phyloP scores from a whole-genome alignment of 2,797 vertebrate genomes.

The Sebastiscus albofasciatus region DNA sequence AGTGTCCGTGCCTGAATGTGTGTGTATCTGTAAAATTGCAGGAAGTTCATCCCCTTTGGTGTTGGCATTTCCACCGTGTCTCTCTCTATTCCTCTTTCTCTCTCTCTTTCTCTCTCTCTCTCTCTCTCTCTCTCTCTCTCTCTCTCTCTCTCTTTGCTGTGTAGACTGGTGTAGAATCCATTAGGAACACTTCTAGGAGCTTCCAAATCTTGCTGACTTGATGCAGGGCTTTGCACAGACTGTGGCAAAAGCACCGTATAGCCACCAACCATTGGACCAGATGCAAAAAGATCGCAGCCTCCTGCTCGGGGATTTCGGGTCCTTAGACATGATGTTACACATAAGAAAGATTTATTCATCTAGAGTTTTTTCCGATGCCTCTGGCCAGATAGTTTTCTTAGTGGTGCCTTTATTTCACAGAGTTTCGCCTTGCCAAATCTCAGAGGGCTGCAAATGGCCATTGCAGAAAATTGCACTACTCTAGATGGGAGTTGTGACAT shows the following conservation, averaged over 20 bases:
- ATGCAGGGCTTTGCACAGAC: slow-evolving; percentile 65
- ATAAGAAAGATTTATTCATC: slow-evolving; percentile 65
- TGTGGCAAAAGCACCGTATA: slow-evolving; percentile 51
- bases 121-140: neutral
- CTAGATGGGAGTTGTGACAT: slow-evolving; percentile 38
- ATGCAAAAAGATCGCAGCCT: slow-evolving; percentile 60
- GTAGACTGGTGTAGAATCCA: slow-evolving; percentile 69
- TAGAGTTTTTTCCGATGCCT: slow-evolving; percentile 48
- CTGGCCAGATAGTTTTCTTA: slow-evolving; percentile 57
- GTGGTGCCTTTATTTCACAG: slow-evolving; percentile 55
- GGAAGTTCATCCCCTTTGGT: slow-evolving; percentile 62
- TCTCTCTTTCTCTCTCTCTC: neutral
- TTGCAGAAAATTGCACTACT: slow-evolving; percentile 45
- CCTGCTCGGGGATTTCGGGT: slow-evolving; percentile 57
- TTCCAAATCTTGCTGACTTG: slow-evolving; percentile 71
- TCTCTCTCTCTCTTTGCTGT: slow-evolving; percentile 16
- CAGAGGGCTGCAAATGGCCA: slow-evolving; percentile 43
- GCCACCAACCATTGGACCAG: slow-evolving; percentile 54
- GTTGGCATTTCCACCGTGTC: slow-evolving; percentile 43
- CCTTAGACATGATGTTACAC: slow-evolving; percentile 60
- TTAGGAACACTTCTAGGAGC: slow-evolving; percentile 72
- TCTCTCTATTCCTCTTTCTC: neutral
- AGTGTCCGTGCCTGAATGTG: slow-evolving; percentile 31
- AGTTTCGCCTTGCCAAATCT: slow-evolving; percentile 45
- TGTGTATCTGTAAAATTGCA: slow-evolving; percentile 55